phyloP scores from a whole-genome alignment of 2,113 vertebrate species.

The Strix uralensis region DNA sequence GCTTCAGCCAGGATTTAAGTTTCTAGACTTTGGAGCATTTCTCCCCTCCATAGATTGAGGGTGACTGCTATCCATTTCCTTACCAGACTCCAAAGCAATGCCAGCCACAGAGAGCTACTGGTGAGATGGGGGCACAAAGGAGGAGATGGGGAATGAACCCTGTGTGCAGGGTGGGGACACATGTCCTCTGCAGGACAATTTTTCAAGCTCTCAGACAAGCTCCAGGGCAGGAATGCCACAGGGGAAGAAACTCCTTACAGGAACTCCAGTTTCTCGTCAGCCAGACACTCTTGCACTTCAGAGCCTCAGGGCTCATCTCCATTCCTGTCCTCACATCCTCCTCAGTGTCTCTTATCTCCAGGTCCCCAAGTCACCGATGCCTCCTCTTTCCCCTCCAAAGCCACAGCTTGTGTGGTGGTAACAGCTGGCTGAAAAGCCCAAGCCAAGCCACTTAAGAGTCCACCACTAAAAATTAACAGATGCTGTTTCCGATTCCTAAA shows the following conservation, averaged over 20 bases:
- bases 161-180: no score
- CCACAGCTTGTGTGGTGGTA: background rate
- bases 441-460: background rate
- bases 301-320: background rate
- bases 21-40: background rate
- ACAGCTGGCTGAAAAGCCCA: background rate
- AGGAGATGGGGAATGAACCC: background rate
- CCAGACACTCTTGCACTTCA: background rate
- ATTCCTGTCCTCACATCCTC: background rate
- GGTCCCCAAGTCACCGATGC: background rate
- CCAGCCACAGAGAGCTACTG: background rate
- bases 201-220: background rate
- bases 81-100: background rate
- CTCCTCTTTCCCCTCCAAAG: background rate
- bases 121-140: background rate
- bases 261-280: background rate
- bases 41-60: background rate
- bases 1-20: background rate
- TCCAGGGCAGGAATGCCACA: background rate
- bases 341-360: background rate
- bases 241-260: background rate
- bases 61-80: background rate
- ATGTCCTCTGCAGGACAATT: background rate
- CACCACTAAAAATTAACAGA: background rate
- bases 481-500: background rate